Evolutionary conservation across 1,140 invertebrate genomes (phyloP).

Genomic region (Nixonia krombeini): DNA sequence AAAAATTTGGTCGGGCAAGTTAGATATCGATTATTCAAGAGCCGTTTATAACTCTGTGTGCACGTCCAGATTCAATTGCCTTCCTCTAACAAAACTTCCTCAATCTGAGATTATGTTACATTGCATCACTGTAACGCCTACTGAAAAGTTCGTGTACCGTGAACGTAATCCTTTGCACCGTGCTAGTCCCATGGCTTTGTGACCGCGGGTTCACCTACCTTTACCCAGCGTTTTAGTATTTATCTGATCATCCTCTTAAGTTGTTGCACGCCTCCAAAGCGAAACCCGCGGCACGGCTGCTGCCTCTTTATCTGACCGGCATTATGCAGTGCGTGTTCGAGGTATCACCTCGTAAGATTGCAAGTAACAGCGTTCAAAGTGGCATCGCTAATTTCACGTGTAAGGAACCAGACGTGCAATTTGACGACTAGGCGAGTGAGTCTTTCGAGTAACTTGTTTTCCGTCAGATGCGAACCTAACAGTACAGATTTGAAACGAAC

Average conservation of each 20-base stretch:
- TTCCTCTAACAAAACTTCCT: no score
- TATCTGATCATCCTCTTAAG: not conserved
- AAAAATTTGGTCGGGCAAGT: no score
- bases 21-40: no score
- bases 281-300: not conserved
- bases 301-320: not conserved
- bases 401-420: not conserved
- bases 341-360: not conserved
- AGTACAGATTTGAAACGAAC: no score
- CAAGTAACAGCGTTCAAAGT: not conserved
- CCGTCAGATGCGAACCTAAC: no score
- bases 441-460: not conserved
- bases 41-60: no score
- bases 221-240: not conserved
- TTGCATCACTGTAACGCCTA: no score
- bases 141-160: no score
- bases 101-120: no score
- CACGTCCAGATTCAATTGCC: no score
- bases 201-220: not conserved
- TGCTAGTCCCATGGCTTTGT: not conserved
- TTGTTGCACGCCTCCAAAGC: not conserved
- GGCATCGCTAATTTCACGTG: not conserved
- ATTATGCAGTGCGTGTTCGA: conserved; percentile 1
- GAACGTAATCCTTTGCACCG: not conserved
- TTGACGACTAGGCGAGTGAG: not conserved